A percentile compares a stretch with the other conserved stretches of the same genome.
Evolutionary conservation across 2,113 vertebrate species (phyloP).

Genomic region (Neogobius melanostomus): DNA sequence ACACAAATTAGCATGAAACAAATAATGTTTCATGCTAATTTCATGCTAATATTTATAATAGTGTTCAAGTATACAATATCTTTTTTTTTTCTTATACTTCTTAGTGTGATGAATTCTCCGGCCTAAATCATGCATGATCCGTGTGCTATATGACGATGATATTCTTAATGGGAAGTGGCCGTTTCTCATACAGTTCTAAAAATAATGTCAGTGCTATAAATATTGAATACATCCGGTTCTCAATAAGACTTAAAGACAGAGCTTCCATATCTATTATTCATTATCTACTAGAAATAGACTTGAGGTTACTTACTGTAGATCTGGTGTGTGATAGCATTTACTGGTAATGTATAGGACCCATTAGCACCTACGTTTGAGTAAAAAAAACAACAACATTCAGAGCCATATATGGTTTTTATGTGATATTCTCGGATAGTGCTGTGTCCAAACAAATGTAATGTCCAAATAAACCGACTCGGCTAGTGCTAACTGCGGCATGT

Average conservation of each 20-base stretch:
- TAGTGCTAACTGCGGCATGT: too few species aligned
- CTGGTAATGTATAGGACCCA: not conserved
- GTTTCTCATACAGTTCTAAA: not conserved
- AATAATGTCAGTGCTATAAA: conserved; percentile 53
- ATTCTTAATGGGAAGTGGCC: not conserved
- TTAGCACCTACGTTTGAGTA: not conserved
- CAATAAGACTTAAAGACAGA: conserved; percentile 15
- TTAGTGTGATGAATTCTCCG: not conserved
- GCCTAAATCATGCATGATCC: not conserved
- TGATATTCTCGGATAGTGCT: too few species aligned
- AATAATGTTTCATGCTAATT: too few species aligned
- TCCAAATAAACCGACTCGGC: too few species aligned
- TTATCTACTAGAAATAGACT: conserved; percentile 19
- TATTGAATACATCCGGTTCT: conserved; percentile 58
- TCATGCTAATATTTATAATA: too few species aligned
- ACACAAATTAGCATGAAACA: too few species aligned
- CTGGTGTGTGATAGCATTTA: conserved; percentile 43
- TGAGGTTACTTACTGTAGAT: conserved; percentile 26
- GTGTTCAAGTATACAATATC: too few species aligned
- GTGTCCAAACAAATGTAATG: too few species aligned
- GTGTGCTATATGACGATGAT: not conserved
- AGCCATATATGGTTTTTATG: not conserved
- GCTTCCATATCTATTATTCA: conserved; percentile 46
- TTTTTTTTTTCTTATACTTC: too few species aligned
- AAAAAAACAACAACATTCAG: not conserved